Conservation (phyloP, 2,113 vertebrate genomes). For the Castor canadensis region DNA sequence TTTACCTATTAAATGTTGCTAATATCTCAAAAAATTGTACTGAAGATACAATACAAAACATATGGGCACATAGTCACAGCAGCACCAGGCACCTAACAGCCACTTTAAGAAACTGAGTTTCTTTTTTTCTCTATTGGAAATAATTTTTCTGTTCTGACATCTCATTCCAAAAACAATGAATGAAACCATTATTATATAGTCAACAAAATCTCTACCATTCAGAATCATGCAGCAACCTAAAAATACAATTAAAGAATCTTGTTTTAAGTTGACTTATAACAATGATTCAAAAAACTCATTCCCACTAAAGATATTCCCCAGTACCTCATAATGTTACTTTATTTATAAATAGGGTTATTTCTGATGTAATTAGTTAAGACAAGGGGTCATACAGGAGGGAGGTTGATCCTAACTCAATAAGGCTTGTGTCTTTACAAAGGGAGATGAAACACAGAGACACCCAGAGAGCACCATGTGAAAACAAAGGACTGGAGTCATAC, state of each 20-base stretch:
- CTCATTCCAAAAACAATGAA: background rate
- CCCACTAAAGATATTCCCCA: background rate
- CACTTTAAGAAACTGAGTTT: background rate
- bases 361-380: background rate
- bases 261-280: background rate
- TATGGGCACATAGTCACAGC: background rate
- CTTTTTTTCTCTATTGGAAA: background rate
- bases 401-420: background rate
- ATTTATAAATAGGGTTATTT: background rate
- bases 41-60: background rate
- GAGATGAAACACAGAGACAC: background rate
- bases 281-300: background rate
- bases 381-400: background rate
- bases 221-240: background rate
- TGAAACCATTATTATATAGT: background rate
- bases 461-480: background rate
- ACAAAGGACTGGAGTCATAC: accelerated
- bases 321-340: background rate
- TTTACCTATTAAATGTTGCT: background rate
- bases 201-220: background rate
- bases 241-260: background rate
- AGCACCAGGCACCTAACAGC: background rate
- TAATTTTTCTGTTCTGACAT: background rate
- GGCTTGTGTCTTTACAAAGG: background rate
- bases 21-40: background rate